A percentile compares a stretch with the other conserved stretches of the same genome.
phyloP scores from a whole-genome alignment of 2,113 vertebrate genomes.

The Grammomys surdaster region DNA sequence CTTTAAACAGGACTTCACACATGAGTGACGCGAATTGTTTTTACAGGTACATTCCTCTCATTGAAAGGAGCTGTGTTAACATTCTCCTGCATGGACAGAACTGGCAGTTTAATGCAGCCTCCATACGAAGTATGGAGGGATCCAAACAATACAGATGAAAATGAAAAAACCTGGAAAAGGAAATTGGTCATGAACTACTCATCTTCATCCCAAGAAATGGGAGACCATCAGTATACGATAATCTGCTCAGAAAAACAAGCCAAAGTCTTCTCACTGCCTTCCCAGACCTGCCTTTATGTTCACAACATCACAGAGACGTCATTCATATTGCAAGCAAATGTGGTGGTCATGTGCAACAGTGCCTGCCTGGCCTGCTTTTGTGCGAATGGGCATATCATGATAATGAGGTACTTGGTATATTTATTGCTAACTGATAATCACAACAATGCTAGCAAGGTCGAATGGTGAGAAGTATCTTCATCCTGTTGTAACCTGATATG shows the following conservation, averaged over 20 bases:
- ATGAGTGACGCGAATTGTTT: slow-evolving; percentile 68
- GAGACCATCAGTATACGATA: slow-evolving; percentile 95
- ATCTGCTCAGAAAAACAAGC: slow-evolving; percentile 99
- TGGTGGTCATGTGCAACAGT: slow-evolving; percentile 94
- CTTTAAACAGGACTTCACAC: slow-evolving; percentile 58
- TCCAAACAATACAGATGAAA: slow-evolving; percentile 90
- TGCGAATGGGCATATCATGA: slow-evolving; percentile 98
- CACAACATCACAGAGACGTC: slow-evolving; percentile 99
- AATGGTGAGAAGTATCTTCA: neutral
- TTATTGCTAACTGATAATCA: slow-evolving; percentile 68
- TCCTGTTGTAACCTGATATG: neutral
- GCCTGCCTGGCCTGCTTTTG: slow-evolving; percentile 98
- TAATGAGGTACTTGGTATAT: slow-evolving; percentile 93
- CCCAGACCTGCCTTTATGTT: slow-evolving; percentile 96
- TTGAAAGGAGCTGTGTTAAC: slow-evolving; percentile 95
- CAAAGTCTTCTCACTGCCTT: slow-evolving; percentile 98
- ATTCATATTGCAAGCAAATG: slow-evolving; percentile 94
- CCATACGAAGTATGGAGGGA: slow-evolving; percentile 97
- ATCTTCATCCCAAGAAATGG: slow-evolving; percentile 92
- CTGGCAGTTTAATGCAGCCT: slow-evolving; percentile 91
- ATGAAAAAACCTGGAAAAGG: slow-evolving; percentile 91
- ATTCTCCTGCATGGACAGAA: slow-evolving; percentile 94
- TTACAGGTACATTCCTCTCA: slow-evolving; percentile 92
- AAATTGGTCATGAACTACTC: slow-evolving; percentile 94
- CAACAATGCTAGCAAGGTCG: slow-evolving; percentile 21